Evolutionary conservation across 2,797 vertebrate species (phyloP), one percentile per base, ranked within the genome.

Genomic region (Borostomias antarcticus): DNA sequence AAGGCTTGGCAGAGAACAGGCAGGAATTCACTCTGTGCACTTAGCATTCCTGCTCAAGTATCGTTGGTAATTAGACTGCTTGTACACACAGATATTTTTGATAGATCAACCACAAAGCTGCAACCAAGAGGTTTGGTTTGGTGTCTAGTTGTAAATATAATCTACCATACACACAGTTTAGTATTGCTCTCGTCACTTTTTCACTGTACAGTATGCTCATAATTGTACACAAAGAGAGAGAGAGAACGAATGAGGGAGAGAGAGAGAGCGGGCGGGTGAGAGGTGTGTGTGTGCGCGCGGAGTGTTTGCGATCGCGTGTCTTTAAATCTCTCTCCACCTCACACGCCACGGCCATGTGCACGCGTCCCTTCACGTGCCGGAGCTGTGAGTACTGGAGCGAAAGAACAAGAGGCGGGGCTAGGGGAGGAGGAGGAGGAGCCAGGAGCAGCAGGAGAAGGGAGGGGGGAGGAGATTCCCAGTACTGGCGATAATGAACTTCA

Each of bases 261-360:
- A 51, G 84, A 59, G 72, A 53, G 79, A 62, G 69, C 65, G 60
- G 72, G 52, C 21, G 43, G 21, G 35, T 29, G 50, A 52, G 53
- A 66, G 68, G 79, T 62, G 63, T 66, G 54, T 37, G 53, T 53
- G 63, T 15, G 62, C 51, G 66, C 45, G 66, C 56, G 56, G 76
- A 77, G 80, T 81, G 82, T 82, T 85, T 86, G 88, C 52, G 70
- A 82, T 90, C 86, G 89, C 88, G 85, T 92, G 91, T 91, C 90
- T 91, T 91, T 90, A 91, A 92, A 92, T 88, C 92, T 92, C 90
- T 90, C 87, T 83, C 82, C 82, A 78, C 86, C 92, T 93, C 90
- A 91, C 90, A 91, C 89, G 85, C 86, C 89, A 89, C 82, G 80
- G 89, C 83, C 88, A 88, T 88, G 90, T 91, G 91, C 92, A 82